Conservation (phyloP, 2,113 vertebrate genomes). For the Rynchops niger region DNA sequence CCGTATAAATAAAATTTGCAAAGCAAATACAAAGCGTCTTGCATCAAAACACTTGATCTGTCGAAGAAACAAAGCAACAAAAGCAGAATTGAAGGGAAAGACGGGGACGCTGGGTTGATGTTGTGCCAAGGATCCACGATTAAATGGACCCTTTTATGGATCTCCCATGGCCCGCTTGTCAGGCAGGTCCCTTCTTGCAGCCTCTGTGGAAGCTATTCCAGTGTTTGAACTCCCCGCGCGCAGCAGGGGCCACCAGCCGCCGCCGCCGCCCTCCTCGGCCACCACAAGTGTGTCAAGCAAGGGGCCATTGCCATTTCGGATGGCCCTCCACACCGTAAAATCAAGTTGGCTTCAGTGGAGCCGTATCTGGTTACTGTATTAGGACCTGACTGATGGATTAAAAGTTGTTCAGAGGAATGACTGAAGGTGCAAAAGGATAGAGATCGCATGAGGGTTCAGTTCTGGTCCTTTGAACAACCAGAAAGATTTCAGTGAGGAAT, state of each 20-base stretch:
- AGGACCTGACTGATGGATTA: not conserved
- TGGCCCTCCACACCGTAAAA: not conserved
- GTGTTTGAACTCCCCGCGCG: not conserved
- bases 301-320: not conserved
- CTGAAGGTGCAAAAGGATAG: not conserved
- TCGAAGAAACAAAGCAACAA: not conserved
- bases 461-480: not conserved
- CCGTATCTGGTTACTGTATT: not conserved
- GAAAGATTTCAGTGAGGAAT: not conserved
- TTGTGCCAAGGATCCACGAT: not conserved
- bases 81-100: not conserved
- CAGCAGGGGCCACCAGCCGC: too few relatives aligned
- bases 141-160: not conserved
- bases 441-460: not conserved
- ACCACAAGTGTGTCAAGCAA: fast-evolving
- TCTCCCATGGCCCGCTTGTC: not conserved
- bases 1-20: not conserved
- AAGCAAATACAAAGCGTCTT: not conserved
- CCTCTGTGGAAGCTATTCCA: not conserved
- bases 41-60: not conserved
- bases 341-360: not conserved
- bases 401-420: too few relatives aligned
- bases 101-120: not conserved
- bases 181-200: not conserved
- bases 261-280: not conserved